Evolutionary conservation across 2,797 vertebrate genomes (phyloP), one percentile per base, ranked within the genome.

Genomic region (Benthosema pterotum): DNA sequence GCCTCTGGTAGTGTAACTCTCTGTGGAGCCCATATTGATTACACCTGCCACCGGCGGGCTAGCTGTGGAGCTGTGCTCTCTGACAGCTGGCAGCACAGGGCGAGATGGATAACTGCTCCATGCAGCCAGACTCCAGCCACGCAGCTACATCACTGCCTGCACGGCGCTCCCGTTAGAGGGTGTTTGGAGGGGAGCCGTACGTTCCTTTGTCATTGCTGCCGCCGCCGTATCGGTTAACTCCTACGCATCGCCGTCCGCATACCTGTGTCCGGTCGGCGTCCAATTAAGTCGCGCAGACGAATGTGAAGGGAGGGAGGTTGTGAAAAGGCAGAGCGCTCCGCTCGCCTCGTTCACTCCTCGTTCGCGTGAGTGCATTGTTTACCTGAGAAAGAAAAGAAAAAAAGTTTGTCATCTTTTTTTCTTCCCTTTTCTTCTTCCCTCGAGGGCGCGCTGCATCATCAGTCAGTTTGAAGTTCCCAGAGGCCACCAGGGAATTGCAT

Each of bases 1-100:
- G 84, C 87, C 86, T 87, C 84, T 87, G 83, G 85, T 88, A 86
- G 83, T 88, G 84, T 79, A 84, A 85, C 83, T 86, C 88, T 89
- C 89, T 79, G 83, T 79, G 83, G 87, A 89, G 83, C 89, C 89
- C 80, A 80, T 88, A 89, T 90, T 90, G 89, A 90, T 88, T 89
- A 85, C 83, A 89, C 81, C 89, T 89, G 86, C 88, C 87, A 88
- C 83, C 75, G 78, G 83, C 80, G 62, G n/a, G 85, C 84, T 83
- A 81, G 87, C 81, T 77, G n/a, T n/a, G 73, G 77, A 86, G 81
- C 85, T 81, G 71, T 80, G 84, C 75, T 70, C 77, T 86, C 83
- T 85, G 89, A 86, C 86, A 88, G 85, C 79, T 83, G 80, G 86
- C 82, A 87, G 85, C 80, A 63, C 70, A 77, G 80, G 79, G 75